A percentile compares a stretch with the other conserved stretches of the same genome.
Conservation (phyloP, 2,888 invertebrate species). For the Oscheius sp. region DNA sequence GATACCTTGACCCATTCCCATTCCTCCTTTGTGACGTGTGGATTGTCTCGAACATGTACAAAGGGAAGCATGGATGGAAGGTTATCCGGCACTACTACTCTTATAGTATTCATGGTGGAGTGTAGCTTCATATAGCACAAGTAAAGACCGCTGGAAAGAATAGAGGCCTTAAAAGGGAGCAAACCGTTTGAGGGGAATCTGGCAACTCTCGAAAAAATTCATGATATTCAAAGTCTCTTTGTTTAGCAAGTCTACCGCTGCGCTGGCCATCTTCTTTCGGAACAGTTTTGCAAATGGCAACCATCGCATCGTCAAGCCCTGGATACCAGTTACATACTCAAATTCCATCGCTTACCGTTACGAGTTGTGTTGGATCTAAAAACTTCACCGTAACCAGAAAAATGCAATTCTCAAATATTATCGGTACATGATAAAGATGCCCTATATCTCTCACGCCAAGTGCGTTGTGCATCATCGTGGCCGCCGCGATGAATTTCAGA, state of each 20-base stretch:
- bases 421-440: slow-evolving; percentile 88
- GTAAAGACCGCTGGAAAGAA: slow-evolving; percentile 80
- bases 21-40: slow-evolving; percentile 91
- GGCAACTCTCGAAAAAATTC: slow-evolving; percentile 82
- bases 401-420: slow-evolving; percentile 87
- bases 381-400: slow-evolving; percentile 87
- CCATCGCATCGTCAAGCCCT: slow-evolving; percentile 91
- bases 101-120: slow-evolving; percentile 77
- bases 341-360: slow-evolving; percentile 71
- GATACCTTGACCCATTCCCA: slow-evolving; percentile 80
- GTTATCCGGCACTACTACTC: slow-evolving; percentile 87
- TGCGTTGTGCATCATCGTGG: slow-evolving; percentile 83
- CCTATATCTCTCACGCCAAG: slow-evolving; percentile 91
- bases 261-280: slow-evolving; percentile 73
- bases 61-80: slow-evolving; percentile 94
- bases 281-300: slow-evolving; percentile 85
- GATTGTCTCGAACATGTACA: slow-evolving; percentile 89
- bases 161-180: background rate
- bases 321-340: slow-evolving; percentile 67
- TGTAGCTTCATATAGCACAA: slow-evolving; percentile 94
- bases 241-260: slow-evolving; percentile 84
- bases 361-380: slow-evolving; percentile 83
- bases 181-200: slow-evolving; percentile 80
- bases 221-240: slow-evolving; percentile 83
- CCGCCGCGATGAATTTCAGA: slow-evolving; percentile 85